Base-by-base conservation (phyloP, 2,113 vertebrate species). In the Strix aluco region DNA sequence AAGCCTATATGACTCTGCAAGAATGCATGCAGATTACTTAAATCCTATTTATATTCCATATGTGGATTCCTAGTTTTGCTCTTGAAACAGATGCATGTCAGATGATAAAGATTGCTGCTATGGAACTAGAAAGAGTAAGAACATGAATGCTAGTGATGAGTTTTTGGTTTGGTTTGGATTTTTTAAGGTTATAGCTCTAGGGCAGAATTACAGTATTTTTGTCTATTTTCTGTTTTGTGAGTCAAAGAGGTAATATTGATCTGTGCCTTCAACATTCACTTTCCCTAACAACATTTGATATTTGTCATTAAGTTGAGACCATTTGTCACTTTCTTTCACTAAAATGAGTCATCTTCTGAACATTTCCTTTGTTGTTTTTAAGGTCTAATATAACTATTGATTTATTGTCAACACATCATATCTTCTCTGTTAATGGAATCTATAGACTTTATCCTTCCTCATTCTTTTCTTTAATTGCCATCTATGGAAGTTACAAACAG, bases 311-410 rank as follows among this genome's bases (percentile, higher is more conserved):
- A 81, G 62, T 14, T 92, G 40, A 91, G 46, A 95, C 20, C 49
- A 91, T 73, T 90, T 86, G 46, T 92, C 88, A 88, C 67, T 59
- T 92, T 80, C 62, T 80, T 95, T 75, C 74, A 61, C 34, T 83
- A 62, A 86, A 96, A 59, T 29, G 21, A 94, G 46, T 92, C 82
- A 93, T 58, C 51, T 32, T 74, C 52, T 81, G 52, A 93, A 74
- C 38, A 86, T 59, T 71, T 92, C 22, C 61, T 94, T 86, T 81
- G 72, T 66, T 95, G 67, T 66, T 92, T 83, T 71, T 80, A 86
- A 92, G 77, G 55, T 59, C 75, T 88, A 81, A 84, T 74, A 22
- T 51, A 90, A 78, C 47, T 71, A 96, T 92, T 59, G 96, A 94
- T 96, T 94, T 88, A 78, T 67, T 90, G 95, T 85, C 92, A 94